A percentile compares a stretch with the other conserved stretches of the same genome.
These are phyloP conservation scores for Sitobion miscanthi DNA, from an alignment of 1,140 invertebrate species.

Conservation along the genomic window DNA sequence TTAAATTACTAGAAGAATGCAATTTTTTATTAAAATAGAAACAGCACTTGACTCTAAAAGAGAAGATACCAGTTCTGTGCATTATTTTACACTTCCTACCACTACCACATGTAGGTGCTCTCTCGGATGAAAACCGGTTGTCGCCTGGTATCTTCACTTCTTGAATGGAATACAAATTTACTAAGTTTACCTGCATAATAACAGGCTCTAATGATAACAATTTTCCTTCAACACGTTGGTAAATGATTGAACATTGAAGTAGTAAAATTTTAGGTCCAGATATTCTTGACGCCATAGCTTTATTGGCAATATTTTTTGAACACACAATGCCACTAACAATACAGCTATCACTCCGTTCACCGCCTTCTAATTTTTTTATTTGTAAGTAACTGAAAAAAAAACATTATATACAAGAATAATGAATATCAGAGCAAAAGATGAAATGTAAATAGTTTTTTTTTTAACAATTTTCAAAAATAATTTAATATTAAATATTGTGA, in stretches of 20 bases:
- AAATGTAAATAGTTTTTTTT: neutral
- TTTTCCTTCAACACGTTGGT: conserved; percentile 90
- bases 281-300: conserved; percentile 83
- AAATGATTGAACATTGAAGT: conserved; percentile 86
- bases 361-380: conserved; percentile 91
- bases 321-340: conserved; percentile 88
- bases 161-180: neutral
- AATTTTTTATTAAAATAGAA: neutral
- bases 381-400: conserved; percentile 72
- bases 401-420: neutral
- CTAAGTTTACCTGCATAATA: conserved; percentile 77
- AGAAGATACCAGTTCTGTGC: neutral
- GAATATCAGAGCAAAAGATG: neutral
- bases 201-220: conserved; percentile 90
- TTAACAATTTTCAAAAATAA: neutral
- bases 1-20: neutral
- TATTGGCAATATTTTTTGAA: conserved; percentile 91
- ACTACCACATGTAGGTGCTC: neutral
- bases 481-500: neutral
- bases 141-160: neutral
- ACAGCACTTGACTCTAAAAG: conserved; percentile 32
- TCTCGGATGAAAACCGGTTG: neutral
- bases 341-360: conserved; percentile 75
- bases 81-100: neutral
- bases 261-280: conserved; percentile 84